A percentile compares a stretch with the other conserved stretches of the same genome.
phyloP scores from a whole-genome alignment of 2,113 vertebrate species.

The Bos javanicus region DNA sequence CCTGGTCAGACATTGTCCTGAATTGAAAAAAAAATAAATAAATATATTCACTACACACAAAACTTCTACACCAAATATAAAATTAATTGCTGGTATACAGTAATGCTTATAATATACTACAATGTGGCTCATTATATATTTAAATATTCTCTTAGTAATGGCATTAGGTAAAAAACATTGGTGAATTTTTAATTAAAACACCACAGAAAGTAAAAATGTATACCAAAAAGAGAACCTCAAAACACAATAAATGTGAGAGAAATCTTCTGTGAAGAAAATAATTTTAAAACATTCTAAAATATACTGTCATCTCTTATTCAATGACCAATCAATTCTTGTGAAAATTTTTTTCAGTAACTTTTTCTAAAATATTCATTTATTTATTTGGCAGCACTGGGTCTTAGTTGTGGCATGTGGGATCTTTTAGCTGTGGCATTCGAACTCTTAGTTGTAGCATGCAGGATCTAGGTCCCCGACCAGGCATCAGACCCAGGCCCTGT shows the following conservation, averaged over 20 bases:
- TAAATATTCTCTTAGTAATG: neutral
- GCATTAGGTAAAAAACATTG: neutral
- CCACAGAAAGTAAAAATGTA: neutral
- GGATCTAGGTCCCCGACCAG: neutral
- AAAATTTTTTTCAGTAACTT: neutral
- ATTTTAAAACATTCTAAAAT: neutral
- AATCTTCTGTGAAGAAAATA: neutral
- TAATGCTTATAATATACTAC: neutral
- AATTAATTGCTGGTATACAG: neutral
- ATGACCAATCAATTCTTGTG: neutral
- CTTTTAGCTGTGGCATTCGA: neutral
- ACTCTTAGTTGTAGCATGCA: neutral
- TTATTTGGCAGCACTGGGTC: neutral
- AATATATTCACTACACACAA: neutral
- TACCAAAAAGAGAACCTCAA: neutral
- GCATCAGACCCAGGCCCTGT: neutral
- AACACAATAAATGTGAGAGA: neutral
- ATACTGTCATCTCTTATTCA: neutral
- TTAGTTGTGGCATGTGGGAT: neutral
- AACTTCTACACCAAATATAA: neutral
- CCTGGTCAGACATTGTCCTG: conserved; percentile 70
- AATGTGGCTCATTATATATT: neutral
- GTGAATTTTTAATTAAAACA: conserved; percentile 22
- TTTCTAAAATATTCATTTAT: neutral
- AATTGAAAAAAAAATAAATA: neutral